Evolutionary conservation across 2,888 invertebrate species (phyloP), one percentile per base, ranked within the genome.

Genomic region (Phragmatobia fuliginosa): DNA sequence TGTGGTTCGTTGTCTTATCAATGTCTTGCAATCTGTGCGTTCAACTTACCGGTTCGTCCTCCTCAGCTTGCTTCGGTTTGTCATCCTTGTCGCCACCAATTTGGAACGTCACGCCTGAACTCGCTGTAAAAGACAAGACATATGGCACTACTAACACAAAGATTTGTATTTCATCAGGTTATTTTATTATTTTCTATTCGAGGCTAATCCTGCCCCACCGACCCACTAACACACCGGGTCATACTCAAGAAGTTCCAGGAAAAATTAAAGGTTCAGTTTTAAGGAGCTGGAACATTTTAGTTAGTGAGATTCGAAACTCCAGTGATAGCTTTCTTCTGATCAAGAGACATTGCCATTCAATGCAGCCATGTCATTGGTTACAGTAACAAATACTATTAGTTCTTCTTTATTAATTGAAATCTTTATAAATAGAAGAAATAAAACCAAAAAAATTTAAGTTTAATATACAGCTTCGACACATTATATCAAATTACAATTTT

Each of bases 51-150:
- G 96, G 94, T 79, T 96, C 96, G 65, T 96, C 96, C 70, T 96
- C 96, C 65, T 95, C 95, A 38, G 91, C 91, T 76, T 96, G 95
- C 79, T 94, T 94, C 38, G 96, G 92, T 83, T 96, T 96, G 74
- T 96, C 96, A 75, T 95, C 95, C 83, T 93, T 93, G 83, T 96
- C 96, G 68, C 96, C 96, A 66, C 97, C 97, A 80, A 97, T 96
- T 89, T 97, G 97, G 90, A 97, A 97, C 85, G 96, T 97, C 60
- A 97, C 97, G 33, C 96, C 96, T 76, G 95, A 95, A 83, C 95
- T 94, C 63, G 95, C 95, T 95, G 89, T 36, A 91, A 92, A 75
- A 76, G 67, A 75, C 25, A 60, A 49, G 45, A 0, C 45, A 2
- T 45, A 3, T 16, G 18, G 41, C 41, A 16, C 2, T 16, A 2